Evolutionary conservation across 2,888 invertebrate genomes (phyloP).

Genomic region (Tubulanus polymorphus): DNA sequence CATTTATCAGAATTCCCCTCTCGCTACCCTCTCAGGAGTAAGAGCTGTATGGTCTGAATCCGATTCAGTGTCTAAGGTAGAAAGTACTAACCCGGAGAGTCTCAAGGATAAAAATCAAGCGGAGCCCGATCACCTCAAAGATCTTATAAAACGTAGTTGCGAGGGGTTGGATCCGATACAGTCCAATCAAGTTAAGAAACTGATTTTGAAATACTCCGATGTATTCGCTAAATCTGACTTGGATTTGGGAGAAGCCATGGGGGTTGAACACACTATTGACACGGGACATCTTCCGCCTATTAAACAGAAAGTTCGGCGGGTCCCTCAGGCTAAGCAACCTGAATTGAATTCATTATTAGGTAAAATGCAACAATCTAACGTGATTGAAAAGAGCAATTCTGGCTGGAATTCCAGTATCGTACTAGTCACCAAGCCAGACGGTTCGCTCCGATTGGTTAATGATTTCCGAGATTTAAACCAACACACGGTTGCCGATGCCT

Average conservation of each 20-base stretch:
- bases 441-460: constrained; percentile 15
- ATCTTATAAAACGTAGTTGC: not conserved
- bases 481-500: constrained; percentile 12
- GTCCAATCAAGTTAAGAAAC: not conserved
- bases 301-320: constrained; percentile 12
- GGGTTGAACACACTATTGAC: constrained; percentile 13
- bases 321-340: constrained; percentile 11
- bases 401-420: constrained; percentile 19
- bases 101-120: not conserved
- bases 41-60: too few species aligned
- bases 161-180: not conserved
- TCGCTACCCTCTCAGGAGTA: too few species aligned
- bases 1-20: too few species aligned
- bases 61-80: too few species aligned
- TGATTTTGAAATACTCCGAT: constrained; percentile 6
- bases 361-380: constrained; percentile 13
- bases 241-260: constrained; percentile 10
- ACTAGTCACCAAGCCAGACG: constrained; percentile 21
- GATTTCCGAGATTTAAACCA: constrained; percentile 14
- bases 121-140: constrained; percentile 6
- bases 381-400: constrained; percentile 17
- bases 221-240: constrained; percentile 8
- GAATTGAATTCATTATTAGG: constrained; percentile 16
- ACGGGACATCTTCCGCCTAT: constrained; percentile 17
- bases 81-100: too few species aligned